Evolutionary conservation across 2,888 invertebrate genomes (phyloP).

Genomic region (Reticulitermes lucifugus): DNA sequence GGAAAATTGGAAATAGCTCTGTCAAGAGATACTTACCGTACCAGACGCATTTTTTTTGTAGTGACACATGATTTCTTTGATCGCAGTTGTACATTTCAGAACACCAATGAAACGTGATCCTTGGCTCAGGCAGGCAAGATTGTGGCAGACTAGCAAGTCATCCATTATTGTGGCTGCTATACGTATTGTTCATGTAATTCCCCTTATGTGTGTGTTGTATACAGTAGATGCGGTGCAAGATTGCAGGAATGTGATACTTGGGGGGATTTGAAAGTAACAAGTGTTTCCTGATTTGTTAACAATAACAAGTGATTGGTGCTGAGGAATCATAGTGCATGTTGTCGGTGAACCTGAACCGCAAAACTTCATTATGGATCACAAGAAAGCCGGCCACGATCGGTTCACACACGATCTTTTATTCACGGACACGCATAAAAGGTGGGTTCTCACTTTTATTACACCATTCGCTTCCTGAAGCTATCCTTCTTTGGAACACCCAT

Average conservation of each 20-base stretch:
- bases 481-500: too few relatives aligned
- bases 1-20: too few relatives aligned
- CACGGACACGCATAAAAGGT: neutral
- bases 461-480: neutral
- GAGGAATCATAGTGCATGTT: neutral
- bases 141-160: neutral
- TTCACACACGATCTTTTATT: too few relatives aligned
- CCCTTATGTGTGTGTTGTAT: neutral
- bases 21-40: too few relatives aligned
- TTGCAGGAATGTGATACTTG: slow-evolving; percentile 1
- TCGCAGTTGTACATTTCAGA: neutral
- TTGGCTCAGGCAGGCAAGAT: neutral
- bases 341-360: slow-evolving; percentile 5
- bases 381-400: neutral
- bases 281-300: slow-evolving; percentile 25
- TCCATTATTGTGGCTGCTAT: neutral
- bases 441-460: neutral
- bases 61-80: neutral
- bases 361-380: neutral
- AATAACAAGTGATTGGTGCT: neutral
- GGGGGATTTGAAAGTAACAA: neutral
- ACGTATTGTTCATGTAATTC: neutral
- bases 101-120: neutral
- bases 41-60: neutral
- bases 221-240: neutral